Evolutionary conservation across 2,113 vertebrate species (phyloP).

Genomic region (Epinephelus fuscoguttatus): DNA sequence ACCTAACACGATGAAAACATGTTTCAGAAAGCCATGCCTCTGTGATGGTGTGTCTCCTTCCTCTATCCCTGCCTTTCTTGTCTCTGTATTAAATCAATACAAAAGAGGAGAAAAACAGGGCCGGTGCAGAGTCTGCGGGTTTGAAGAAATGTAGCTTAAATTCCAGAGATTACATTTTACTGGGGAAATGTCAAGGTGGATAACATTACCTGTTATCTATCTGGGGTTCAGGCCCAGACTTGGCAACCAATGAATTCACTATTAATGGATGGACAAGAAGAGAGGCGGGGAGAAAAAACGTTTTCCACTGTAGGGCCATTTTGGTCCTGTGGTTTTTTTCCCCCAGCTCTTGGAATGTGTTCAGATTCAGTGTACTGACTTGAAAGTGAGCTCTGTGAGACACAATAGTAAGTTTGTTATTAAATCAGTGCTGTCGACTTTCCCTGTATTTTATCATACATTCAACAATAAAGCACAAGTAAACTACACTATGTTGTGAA

Average conservation of each 20-base stretch:
- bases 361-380: conserved; percentile 15
- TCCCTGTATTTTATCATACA: conserved; percentile 7
- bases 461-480: conserved; percentile 8
- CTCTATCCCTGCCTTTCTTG: conserved; percentile 18
- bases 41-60: background rate
- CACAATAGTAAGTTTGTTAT: conserved; percentile 69
- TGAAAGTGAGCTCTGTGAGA: conserved; percentile 54
- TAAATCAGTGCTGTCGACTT: background rate
- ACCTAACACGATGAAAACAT: conserved; percentile 5
- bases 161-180: conserved; percentile 68
- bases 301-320: conserved; percentile 46
- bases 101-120: conserved; percentile 34
- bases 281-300: conserved; percentile 21
- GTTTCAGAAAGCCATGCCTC: conserved; percentile 16
- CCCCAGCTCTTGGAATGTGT: conserved; percentile 45
- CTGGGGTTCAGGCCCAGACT: conserved; percentile 52
- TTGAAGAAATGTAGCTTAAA: conserved; percentile 60
- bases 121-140: conserved; percentile 17
- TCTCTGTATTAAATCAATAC: conserved; percentile 47
- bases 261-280: conserved; percentile 60
- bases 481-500: background rate
- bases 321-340: conserved; percentile 31
- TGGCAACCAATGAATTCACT: conserved; percentile 73
- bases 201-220: conserved; percentile 66
- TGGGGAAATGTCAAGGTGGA: conserved; percentile 68